Percentiles rank a stretch among this genome's conserved stretches.
Evolutionary conservation across 1,140 invertebrate genomes (phyloP).

Genomic region (Bombus superbus): DNA sequence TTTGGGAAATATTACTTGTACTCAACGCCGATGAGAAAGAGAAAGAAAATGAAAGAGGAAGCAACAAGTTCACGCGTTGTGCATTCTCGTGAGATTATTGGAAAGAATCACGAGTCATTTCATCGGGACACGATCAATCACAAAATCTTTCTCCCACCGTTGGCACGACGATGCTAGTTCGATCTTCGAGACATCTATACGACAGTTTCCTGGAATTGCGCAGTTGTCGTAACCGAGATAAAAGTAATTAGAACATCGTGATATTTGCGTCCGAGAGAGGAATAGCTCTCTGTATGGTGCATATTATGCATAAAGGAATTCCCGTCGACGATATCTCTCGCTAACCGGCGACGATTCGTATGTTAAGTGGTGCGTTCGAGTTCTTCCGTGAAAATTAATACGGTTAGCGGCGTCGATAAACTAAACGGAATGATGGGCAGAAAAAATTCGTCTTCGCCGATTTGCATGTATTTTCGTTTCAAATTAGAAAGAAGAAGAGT

Average conservation of each 20-base stretch:
- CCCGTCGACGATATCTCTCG: not conserved
- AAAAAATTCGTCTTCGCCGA: constrained; percentile 21
- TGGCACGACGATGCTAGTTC: not conserved
- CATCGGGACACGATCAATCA: not conserved
- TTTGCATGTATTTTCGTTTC: constrained; percentile 57
- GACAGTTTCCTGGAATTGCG: not conserved
- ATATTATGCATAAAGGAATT: constrained; percentile 3
- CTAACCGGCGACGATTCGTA: constrained; percentile 53
- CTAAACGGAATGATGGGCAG: constrained; percentile 4
- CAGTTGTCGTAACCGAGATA: not conserved
- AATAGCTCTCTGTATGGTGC: not conserved
- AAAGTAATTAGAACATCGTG: constrained; percentile 55
- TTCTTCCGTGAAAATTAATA: constrained; percentile 56
- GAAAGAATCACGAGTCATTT: no score
- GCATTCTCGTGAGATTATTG: not conserved
- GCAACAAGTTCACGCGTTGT: not conserved
- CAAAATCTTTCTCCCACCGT: not conserved
- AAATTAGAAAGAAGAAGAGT: not conserved
- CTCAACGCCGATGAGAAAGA: no score
- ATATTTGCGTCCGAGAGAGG: not conserved
- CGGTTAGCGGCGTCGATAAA: constrained; percentile 31
- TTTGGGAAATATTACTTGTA: no score
- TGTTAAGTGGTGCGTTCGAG: constrained; percentile 56
- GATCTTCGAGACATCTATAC: not conserved
- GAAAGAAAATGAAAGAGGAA: no score